Percentiles rank a stretch among this genome's conserved stretches.
Evolutionary conservation across 2,888 invertebrate genomes (phyloP).

Genomic region (Caenorhabditis doughertyi): DNA sequence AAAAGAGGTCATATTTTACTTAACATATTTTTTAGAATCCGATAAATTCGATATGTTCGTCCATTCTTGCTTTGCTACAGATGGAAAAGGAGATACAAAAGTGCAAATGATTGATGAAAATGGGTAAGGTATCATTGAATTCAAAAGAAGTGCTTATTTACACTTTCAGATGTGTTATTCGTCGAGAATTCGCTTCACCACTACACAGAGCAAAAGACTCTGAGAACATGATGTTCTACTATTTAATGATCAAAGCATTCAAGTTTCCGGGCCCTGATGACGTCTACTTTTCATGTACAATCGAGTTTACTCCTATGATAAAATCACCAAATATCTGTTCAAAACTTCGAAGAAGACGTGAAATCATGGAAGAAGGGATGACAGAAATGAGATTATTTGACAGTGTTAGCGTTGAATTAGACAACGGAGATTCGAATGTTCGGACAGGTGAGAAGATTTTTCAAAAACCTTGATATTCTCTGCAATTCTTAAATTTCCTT

Average conservation of each 20-base stretch:
- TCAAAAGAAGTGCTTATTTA: not conserved
- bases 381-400: constrained; percentile 72
- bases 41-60: constrained; percentile 81
- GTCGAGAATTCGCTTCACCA: constrained; percentile 76
- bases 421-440: constrained; percentile 33
- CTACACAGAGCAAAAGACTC: constrained; percentile 71
- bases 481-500: not conserved
- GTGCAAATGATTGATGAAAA: constrained; percentile 79
- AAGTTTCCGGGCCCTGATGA: constrained; percentile 81
- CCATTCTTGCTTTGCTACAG: constrained; percentile 81
- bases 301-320: constrained; percentile 79
- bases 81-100: constrained; percentile 76
- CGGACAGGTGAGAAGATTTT: constrained; percentile 9
- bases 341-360: constrained; percentile 52
- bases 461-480: not conserved
- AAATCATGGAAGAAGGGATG: constrained; percentile 31
- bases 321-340: constrained; percentile 71
- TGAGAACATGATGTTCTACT: constrained; percentile 68
- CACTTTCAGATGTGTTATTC: constrained; percentile 77
- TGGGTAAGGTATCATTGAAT: constrained; percentile 67
- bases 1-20: not conserved
- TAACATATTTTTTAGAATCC: constrained; percentile 66
- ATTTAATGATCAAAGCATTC: constrained; percentile 70
- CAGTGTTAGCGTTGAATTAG: constrained; percentile 73
- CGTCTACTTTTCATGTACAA: constrained; percentile 82